Base-by-base conservation (phyloP, 2,113 vertebrate species). In the Alaudala cheleensis region DNA sequence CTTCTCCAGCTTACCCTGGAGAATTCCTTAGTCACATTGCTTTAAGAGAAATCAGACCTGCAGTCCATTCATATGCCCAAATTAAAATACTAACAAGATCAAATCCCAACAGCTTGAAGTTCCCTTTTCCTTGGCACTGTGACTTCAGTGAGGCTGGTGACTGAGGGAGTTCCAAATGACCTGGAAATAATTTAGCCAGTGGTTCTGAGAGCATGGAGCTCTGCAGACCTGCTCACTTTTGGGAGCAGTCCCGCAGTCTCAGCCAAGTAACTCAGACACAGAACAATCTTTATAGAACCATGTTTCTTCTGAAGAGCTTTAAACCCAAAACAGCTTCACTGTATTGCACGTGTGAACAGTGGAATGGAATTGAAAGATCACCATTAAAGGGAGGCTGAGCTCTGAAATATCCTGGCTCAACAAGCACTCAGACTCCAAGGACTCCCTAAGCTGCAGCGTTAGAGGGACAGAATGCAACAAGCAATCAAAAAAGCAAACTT, bases 401-500 rank as follows among this genome's bases (percentile, higher is more conserved):
- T 76, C 60, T 65, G 62, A 81, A 79, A 82, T 50, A 49, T 10
- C 49, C 22, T 8, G 23, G 34, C 25, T 51, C 58, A 60, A 44
- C 1, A 1, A 66, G 14, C 19, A 47, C 26, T 10, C 0, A 1
- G 26, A 15, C 28, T 56, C 53, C 47, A 57, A 19, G 45, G 13
- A 80, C 8, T n/a, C 29, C 57, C 65, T 11, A 31, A 76, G 24
- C 23, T 69, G 37, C 54, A 42, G 24, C 3, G 26, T 11, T 49
- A 17, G 26, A 72, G 39, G 14, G 62, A 83, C 64, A 85, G 28
- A 77, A 81, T 15, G 44, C 29, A 92, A 25, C 8, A 77, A 54
- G 58, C 51, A 57, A 40, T 42, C 54, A 73, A 45, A 50, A 88
- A 88, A 65, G 23, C 8, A 73, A 77, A 47, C 9, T 25, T 54